Conservation (phyloP, 2,888 invertebrate genomes). For the Anticlea derivata region DNA sequence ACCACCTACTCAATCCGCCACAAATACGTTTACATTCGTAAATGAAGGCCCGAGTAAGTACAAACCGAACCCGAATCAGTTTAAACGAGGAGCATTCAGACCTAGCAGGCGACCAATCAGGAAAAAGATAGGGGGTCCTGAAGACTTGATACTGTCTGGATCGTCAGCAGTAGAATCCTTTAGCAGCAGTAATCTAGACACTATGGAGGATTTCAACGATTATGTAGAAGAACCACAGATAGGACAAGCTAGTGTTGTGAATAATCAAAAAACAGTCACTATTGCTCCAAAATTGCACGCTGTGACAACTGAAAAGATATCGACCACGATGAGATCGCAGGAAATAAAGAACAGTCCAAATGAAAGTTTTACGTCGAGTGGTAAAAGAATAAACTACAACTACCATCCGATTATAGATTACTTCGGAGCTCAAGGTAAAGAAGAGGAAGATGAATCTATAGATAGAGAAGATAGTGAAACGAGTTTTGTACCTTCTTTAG, state of each 20-base stretch:
- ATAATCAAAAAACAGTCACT: constrained; percentile 49
- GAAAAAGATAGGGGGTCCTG: constrained; percentile 70
- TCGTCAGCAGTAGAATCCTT: constrained; percentile 67
- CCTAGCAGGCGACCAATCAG: constrained; percentile 71
- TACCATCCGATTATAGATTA: constrained; percentile 94
- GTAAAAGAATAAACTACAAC: constrained; percentile 89
- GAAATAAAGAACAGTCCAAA: constrained; percentile 46
- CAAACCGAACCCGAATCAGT: constrained; percentile 60
- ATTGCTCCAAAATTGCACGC: constrained; percentile 68
- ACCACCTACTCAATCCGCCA: constrained; percentile 72
- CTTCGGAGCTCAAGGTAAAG: constrained; percentile 81
- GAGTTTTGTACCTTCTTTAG: constrained; percentile 54
- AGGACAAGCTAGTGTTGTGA: constrained; percentile 48
- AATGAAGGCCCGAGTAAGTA: constrained; percentile 65
- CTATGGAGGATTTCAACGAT: constrained; percentile 64
- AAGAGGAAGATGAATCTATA: constrained; percentile 58
- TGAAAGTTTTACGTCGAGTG: constrained; percentile 53
- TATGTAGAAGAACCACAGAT: constrained; percentile 60
- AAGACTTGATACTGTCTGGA: constrained; percentile 72
- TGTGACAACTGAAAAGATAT: constrained; percentile 53
- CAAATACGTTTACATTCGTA: constrained; percentile 60
- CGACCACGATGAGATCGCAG: constrained; percentile 43
- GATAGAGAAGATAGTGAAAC: constrained; percentile 68
- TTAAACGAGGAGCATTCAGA: constrained; percentile 67
- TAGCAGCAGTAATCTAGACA: constrained; percentile 53